phyloP scores from a whole-genome alignment of 2,888 invertebrate species.

The Drosophila borealis region DNA sequence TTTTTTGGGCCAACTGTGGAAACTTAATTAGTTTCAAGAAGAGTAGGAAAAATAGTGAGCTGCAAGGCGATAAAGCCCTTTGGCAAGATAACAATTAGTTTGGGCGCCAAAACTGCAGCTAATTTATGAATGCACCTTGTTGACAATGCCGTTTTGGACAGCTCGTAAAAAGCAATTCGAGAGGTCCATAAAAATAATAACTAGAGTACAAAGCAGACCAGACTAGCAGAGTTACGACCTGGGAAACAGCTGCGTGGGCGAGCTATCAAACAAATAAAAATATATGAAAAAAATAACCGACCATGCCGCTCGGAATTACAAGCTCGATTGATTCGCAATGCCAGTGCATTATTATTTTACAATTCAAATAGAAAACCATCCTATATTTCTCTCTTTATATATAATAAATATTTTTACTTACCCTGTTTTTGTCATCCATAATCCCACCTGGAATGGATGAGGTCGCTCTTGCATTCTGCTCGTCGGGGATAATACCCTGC shows the following conservation, averaged over 20 bases:
- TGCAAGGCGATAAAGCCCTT: slow-evolving; percentile 57
- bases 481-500: slow-evolving; percentile 59
- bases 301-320: slow-evolving; percentile 59
- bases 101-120: slow-evolving; percentile 50
- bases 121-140: slow-evolving; percentile 74
- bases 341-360: slow-evolving; percentile 26
- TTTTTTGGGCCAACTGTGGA: slow-evolving; percentile 55
- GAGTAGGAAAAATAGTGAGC: slow-evolving; percentile 29
- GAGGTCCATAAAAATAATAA: slow-evolving; percentile 43
- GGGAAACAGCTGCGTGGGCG: slow-evolving; percentile 52
- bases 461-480: slow-evolving; percentile 9
- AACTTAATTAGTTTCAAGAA: slow-evolving; percentile 71
- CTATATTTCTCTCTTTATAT: slow-evolving; percentile 1
- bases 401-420: slow-evolving; percentile 13
- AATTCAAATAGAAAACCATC: slow-evolving; percentile 34
- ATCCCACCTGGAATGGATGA: slow-evolving; percentile 30
- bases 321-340: slow-evolving; percentile 77
- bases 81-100: slow-evolving; percentile 70
- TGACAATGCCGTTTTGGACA: slow-evolving; percentile 71
- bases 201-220: slow-evolving; percentile 27
- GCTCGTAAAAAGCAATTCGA: slow-evolving; percentile 62
- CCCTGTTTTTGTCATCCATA: slow-evolving; percentile 49
- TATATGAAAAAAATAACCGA: slow-evolving; percentile 12
- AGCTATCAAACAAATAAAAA: background rate
- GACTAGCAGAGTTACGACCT: background rate